These are phyloP conservation scores for Scaeva pyrastri DNA, from an alignment of 2,888 invertebrate genomes.

Conservation along the genomic window DNA sequence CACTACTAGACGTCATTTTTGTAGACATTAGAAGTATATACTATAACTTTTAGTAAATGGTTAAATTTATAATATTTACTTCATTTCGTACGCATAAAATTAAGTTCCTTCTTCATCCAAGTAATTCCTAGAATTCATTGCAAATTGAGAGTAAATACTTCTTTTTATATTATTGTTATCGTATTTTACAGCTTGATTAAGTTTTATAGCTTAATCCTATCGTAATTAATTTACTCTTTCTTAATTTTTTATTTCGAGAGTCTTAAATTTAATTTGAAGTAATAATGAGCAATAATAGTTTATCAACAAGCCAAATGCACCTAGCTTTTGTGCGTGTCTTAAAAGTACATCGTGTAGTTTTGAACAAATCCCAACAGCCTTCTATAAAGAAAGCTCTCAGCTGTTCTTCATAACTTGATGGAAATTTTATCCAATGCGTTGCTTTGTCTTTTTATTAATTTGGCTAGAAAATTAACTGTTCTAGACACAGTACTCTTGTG, in stretches of 20 bases:
- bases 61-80: no score
- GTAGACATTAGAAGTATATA: no score
- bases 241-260: neutral
- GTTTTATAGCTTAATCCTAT: no score
- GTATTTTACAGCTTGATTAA: no score
- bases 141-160: no score
- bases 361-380: neutral
- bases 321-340: slow-evolving; percentile 1
- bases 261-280: neutral
- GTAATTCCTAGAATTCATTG: no score
- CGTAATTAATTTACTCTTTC: no score
- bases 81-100: no score
- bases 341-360: neutral
- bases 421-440: slow-evolving; percentile 22
- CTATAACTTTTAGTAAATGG: no score
- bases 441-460: slow-evolving; percentile 13
- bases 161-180: no score
- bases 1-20: no score
- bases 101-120: no score
- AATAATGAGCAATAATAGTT: neutral
- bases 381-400: neutral
- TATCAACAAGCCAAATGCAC: slow-evolving; percentile 9
- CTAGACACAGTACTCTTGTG: slow-evolving; percentile 20
- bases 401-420: neutral
- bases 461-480: slow-evolving; percentile 13